These are phyloP conservation scores for Heteromyza rotundicornis DNA, from an alignment of 2,888 invertebrate genomes.

Conservation along the genomic window DNA sequence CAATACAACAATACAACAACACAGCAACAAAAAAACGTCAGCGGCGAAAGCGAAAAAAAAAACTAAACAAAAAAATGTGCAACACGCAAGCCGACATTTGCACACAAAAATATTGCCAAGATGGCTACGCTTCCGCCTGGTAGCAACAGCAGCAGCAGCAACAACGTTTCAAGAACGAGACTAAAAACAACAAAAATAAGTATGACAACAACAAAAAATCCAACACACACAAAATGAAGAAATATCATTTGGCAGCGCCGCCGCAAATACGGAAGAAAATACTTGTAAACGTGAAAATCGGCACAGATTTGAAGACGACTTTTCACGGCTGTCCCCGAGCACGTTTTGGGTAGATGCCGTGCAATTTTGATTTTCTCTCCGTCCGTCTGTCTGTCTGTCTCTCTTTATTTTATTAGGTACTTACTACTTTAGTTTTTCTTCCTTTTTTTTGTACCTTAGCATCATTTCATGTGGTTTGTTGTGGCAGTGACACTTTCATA, in stretches of 20 bases:
- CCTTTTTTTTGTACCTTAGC: too few species aligned
- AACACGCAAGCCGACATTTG: conserved; percentile 2
- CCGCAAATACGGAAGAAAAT: too few species aligned
- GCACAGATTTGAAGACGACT: neutral
- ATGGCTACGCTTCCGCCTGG: conserved; percentile 2
- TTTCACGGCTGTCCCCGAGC: neutral
- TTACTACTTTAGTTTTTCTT: too few species aligned
- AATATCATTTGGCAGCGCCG: neutral
- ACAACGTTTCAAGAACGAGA: neutral
- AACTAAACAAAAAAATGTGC: neutral
- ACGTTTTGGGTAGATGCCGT: neutral
- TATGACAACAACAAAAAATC: neutral
- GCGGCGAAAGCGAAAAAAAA: neutral
- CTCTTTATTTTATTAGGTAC: too few species aligned
- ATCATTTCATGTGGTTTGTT: too few species aligned
- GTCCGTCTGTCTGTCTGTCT: neutral
- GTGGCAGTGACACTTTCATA: too few species aligned
- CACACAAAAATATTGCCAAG: neutral
- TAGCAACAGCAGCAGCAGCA: neutral
- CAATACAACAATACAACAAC: neutral
- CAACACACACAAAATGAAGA: neutral
- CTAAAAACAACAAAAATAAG: neutral
- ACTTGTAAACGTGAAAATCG: neutral
- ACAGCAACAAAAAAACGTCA: neutral
- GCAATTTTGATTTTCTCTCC: neutral